Conservation (phyloP, 2,888 invertebrate genomes). For the Bimastos eiseni region DNA sequence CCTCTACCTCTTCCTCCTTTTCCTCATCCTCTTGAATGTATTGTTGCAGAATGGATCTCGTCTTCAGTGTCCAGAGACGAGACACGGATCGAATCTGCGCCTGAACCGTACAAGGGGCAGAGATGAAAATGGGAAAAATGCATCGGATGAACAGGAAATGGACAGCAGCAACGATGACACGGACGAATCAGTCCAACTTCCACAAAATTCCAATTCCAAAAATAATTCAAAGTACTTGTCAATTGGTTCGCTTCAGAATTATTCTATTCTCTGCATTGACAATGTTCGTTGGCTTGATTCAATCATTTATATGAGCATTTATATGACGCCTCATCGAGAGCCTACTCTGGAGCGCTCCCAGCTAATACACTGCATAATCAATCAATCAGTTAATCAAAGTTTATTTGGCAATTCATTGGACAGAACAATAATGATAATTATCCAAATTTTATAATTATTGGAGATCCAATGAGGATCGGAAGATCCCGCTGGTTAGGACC, state of each 20-base stretch:
- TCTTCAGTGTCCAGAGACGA: background rate
- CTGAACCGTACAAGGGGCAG: background rate
- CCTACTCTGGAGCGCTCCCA: too few relatives aligned
- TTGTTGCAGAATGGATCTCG: background rate
- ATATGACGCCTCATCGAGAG: too few relatives aligned
- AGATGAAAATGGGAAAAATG: background rate
- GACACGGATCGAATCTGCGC: conserved; percentile 9
- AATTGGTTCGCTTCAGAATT: background rate
- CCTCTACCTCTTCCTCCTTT: too few relatives aligned
- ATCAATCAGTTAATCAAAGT: too few relatives aligned
- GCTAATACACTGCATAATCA: too few relatives aligned
- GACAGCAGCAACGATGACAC: background rate
- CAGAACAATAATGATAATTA: too few relatives aligned
- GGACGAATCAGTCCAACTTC: background rate
- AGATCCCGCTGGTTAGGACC: too few relatives aligned
- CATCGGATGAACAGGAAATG: background rate
- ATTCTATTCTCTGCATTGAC: background rate
- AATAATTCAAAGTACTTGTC: background rate
- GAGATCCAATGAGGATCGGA: too few relatives aligned
- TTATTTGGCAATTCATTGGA: too few relatives aligned
- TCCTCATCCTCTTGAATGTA: too few relatives aligned
- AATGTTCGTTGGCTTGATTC: background rate
- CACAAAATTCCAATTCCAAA: background rate
- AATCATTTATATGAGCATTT: too few relatives aligned
- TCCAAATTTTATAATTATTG: too few relatives aligned